Percentiles rank a stretch among this genome's conserved stretches.
These are phyloP conservation scores for Cryptoprocta ferox DNA, from an alignment of 2,797 vertebrate genomes.

Conservation along the genomic window DNA sequence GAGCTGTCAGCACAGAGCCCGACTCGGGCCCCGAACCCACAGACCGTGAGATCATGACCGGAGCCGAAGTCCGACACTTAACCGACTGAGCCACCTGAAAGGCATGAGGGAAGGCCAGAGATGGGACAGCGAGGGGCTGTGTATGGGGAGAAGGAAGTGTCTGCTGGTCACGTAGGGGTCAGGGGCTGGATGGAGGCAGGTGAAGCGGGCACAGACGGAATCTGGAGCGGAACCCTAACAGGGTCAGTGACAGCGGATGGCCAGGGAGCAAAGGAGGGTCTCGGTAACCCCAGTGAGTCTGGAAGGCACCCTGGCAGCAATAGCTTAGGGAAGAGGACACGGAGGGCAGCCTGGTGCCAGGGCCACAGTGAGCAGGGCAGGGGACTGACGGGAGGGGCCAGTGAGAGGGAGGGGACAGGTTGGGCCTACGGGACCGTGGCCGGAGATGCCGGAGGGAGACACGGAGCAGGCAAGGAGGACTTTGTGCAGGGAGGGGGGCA, in stretches of 20 bases:
- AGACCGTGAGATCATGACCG: no score
- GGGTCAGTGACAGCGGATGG: neutral
- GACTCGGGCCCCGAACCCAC: no score
- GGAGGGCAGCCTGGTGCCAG: neutral
- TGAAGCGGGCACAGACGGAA: neutral
- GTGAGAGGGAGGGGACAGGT: neutral
- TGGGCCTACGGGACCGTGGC: neutral
- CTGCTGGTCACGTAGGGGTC: neutral
- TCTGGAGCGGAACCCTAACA: fast-evolving
- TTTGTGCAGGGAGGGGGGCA: neutral
- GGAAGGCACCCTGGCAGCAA: neutral
- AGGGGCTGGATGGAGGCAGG: neutral
- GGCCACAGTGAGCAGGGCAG: neutral
- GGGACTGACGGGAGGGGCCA: fast-evolving
- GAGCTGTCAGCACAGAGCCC: no score
- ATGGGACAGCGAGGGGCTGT: neutral
- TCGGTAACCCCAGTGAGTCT: neutral
- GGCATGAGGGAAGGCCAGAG: neutral
- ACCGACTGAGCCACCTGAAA: neutral
- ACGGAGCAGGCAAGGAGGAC: neutral
- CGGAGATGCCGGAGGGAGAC: neutral
- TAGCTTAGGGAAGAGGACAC: neutral
- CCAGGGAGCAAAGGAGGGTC: neutral
- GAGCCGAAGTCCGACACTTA: no score
- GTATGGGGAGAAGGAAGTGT: neutral